These are phyloP conservation scores for Spicauda simplicius DNA, from an alignment of 2,888 invertebrate genomes.

Conservation along the genomic window DNA sequence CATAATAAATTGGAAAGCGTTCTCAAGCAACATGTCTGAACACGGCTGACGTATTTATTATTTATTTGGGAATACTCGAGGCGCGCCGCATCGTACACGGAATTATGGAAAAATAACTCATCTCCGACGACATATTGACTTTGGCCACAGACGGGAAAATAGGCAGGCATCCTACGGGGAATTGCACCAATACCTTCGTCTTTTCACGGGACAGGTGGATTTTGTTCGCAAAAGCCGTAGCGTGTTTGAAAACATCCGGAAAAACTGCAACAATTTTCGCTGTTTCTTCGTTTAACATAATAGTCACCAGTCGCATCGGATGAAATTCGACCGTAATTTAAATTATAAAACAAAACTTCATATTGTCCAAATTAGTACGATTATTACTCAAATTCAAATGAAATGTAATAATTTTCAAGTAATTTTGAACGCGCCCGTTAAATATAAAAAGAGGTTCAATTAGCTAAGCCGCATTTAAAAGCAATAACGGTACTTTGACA, in stretches of 20 bases:
- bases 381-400: no score
- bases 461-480: no score
- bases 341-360: no score
- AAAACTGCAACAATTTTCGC: background rate
- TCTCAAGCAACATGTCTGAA: slow-evolving; percentile 36
- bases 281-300: no score
- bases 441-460: no score
- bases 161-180: slow-evolving; percentile 69
- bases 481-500: no score
- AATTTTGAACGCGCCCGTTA: no score
- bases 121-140: slow-evolving; percentile 80
- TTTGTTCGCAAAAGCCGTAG: slow-evolving; percentile 34
- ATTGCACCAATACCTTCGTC: slow-evolving; percentile 64
- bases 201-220: slow-evolving; percentile 44
- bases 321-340: no score
- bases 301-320: no score
- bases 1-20: slow-evolving; percentile 65
- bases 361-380: no score
- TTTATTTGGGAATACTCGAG: slow-evolving; percentile 80
- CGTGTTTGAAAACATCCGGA: slow-evolving; percentile 16
- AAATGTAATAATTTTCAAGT: no score
- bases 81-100: slow-evolving; percentile 52
- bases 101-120: slow-evolving; percentile 83
- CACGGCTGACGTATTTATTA: slow-evolving; percentile 78
- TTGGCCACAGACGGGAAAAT: slow-evolving; percentile 65